Conservation (phyloP, 2,113 vertebrate species). For the Sphaerodactylus townsendi region DNA sequence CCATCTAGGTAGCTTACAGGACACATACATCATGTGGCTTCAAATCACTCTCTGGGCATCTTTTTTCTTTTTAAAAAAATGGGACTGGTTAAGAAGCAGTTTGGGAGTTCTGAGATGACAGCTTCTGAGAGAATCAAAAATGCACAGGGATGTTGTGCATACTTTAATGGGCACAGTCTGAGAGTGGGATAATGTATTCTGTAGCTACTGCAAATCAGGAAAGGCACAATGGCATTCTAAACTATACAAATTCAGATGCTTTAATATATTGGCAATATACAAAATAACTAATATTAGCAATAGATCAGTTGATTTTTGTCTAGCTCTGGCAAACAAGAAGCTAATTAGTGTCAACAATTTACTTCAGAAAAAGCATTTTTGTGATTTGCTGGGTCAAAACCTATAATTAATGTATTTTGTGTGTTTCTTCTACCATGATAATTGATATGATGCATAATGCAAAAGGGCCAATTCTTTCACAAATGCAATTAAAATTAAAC, state of each 20-base stretch:
- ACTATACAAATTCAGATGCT: slow-evolving; percentile 32
- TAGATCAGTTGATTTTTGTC: slow-evolving; percentile 58
- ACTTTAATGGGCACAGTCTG: background rate
- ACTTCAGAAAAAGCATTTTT: slow-evolving; percentile 69
- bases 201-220: background rate
- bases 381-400: slow-evolving; percentile 74
- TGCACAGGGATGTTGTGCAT: background rate
- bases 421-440: slow-evolving; percentile 70
- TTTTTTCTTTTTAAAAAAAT: background rate
- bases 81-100: background rate
- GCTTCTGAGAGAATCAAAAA: background rate
- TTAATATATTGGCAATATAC: slow-evolving; percentile 46
- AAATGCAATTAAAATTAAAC: slow-evolving; percentile 73
- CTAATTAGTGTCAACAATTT: slow-evolving; percentile 77
- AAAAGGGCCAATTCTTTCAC: slow-evolving; percentile 60
- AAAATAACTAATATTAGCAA: slow-evolving; percentile 68
- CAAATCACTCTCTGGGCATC: no score
- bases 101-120: background rate
- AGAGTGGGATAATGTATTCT: background rate
- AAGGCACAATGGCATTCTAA: background rate
- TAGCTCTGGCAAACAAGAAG: slow-evolving; percentile 65
- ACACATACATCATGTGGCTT: background rate
- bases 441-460: slow-evolving; percentile 68
- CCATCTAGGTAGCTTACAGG: background rate
- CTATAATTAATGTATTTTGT: slow-evolving; percentile 76